Evolutionary conservation across 2,888 invertebrate genomes (phyloP), one percentile per base, ranked within the genome.

Genomic region (Limnephilus marmoratus): DNA sequence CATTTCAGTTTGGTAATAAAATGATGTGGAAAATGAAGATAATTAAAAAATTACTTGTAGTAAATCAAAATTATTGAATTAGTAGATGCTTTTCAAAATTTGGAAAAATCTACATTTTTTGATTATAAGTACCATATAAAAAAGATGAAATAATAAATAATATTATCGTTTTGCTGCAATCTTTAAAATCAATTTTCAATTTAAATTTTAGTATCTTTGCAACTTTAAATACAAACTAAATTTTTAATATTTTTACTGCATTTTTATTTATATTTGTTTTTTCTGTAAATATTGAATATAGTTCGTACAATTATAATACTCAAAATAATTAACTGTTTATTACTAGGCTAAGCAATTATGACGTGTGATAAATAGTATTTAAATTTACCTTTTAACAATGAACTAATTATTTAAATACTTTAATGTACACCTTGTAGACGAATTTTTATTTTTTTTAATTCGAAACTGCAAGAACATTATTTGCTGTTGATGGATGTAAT

Each of bases 311-410:
- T 68, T 9, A 68, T n/a, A 68, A 68, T 68, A 68, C 68, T 68
- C 68, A 68, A 24, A 68, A 24, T 24, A 24, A 24, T 68, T 68
- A 68, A 68, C 68, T 24, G 31, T 37, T 89, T 68, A 80, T 80
- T 34, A 13, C 53, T 90, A 90, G 90, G n/a, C 29, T 90, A 90
- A 90, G 85, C 88, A 90, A 90, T 68, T 11, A 29, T 90, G 85
- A 90, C 85, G 90, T 90, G 90, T 90, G 90, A 90, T 90, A 90
- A 90, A 34, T 90, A 90, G 83, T 31, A 53, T 83, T 83, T 87
- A 86, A 87, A 49, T 29, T 87, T 15, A 87, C n/a, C 31, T 53
- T 49, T 85, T 34, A 85, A 85, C 41, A 34, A 37, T 34, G 24
- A n/a, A 37, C 37, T 37, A 85, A 68, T 85, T 85, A 85, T 41